Evolutionary conservation across 2,888 invertebrate genomes (phyloP), one percentile per base, ranked within the genome.

Genomic region (Lymantria dispar): DNA sequence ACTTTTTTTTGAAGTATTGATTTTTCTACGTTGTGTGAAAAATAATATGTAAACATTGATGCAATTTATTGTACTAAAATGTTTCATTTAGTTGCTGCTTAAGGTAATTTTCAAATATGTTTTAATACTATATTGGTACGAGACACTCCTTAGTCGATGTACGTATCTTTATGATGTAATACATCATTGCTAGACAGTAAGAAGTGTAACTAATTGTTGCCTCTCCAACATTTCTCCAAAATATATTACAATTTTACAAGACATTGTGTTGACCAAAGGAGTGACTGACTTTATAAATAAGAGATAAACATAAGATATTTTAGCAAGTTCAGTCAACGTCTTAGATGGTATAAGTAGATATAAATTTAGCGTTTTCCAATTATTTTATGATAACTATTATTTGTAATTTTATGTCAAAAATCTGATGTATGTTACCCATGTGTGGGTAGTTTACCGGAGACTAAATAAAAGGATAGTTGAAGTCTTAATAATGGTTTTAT

Each of bases 401-500:
- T 58, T 62, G 37, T 50, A 51, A 50, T 60, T 65, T 50, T 59
- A 52, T 40, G 52, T 59, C 48, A 5, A 36, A 33, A 47, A 45
- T 30, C 29, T 30, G 37, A 39, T 43, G 59, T 62, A 11, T 31
- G 46, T 52, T 57, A 45, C 31, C 45, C 50, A 48, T 43, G 43
- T 47, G 54, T 66, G 68, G 59, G 55, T 59, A 65, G 62, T 72
- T 12, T 68, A 58, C 54, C 47, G 60, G 56, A 58, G 61, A 57
- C 50, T 61, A 70, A 74, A 74, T 72, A 75, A 73, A 74, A 70
- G 61, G 41, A 69, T 62, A 45, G 52, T 55, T 52, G 60, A 63
- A 72, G 72, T 74, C 76, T 66, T 71, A 57, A 64, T 70, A 65
- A 72, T 73, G 75, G 45, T 52, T 85, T 85, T 82, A 86, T 85